Percentiles rank a stretch among this genome's conserved stretches.
phyloP scores from a whole-genome alignment of 2,113 vertebrate genomes.

The Campylomormyrus numenius region DNA sequence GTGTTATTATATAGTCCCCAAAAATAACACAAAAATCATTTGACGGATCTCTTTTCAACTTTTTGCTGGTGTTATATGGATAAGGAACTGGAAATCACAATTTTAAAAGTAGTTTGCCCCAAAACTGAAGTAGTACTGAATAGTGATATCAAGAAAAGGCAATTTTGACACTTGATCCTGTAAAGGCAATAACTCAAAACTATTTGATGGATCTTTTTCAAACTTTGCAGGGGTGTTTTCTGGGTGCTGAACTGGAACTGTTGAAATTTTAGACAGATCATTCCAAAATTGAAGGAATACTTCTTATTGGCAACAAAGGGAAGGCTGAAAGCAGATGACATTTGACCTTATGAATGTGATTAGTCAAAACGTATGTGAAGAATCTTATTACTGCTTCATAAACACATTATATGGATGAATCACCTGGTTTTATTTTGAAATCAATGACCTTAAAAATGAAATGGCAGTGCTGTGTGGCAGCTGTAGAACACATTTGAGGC shows the following conservation, averaged over 20 bases:
- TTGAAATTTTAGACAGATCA: not conserved
- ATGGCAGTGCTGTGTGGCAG: not conserved
- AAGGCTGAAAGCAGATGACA: not conserved
- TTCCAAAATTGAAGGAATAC: not conserved
- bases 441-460: not conserved
- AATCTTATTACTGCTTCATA: not conserved
- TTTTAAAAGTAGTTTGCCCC: not conserved
- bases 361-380: not conserved
- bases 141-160: not conserved
- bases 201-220: not conserved
- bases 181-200: not conserved
- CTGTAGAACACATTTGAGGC: not conserved
- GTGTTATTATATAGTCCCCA: no score
- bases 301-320: not conserved
- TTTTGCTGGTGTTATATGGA: not conserved
- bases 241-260: not conserved
- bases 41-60: not conserved
- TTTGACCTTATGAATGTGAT: not conserved
- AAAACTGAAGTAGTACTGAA: not conserved
- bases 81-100: not conserved
- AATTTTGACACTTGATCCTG: not conserved
- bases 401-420: not conserved
- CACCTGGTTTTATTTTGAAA: not conserved
- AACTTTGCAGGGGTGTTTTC: not conserved
- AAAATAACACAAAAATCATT: not conserved